Evolutionary conservation across 2,113 vertebrate species (phyloP).

Genomic region (Phoxinus phoxinus): DNA sequence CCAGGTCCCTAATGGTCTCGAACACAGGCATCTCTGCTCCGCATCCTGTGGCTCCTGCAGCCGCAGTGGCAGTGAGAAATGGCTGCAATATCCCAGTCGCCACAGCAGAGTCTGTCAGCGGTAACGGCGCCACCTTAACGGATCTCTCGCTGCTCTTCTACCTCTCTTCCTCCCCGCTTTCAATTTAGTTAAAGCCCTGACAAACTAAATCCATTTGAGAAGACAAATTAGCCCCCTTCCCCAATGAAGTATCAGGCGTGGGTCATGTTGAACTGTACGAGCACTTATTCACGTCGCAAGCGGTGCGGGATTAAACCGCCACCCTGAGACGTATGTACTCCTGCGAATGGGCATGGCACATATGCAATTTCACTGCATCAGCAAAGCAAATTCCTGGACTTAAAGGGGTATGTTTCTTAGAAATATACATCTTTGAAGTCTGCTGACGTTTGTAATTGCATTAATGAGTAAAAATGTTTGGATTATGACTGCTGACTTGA

Average conservation of each 20-base stretch:
- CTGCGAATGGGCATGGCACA: background rate
- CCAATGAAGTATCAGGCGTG: constrained; percentile 26
- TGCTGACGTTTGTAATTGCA: constrained; percentile 47
- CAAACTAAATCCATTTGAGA: constrained; percentile 52
- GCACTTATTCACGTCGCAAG: constrained; percentile 37
- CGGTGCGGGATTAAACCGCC: constrained; percentile 23
- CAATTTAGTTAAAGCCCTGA: constrained; percentile 55
- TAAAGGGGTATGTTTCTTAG: constrained; percentile 26
- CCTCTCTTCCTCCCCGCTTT: constrained; percentile 55
- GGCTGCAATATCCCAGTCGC: constrained; percentile 60
- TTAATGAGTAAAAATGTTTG: constrained; percentile 47
- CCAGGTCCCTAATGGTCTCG: constrained; percentile 57
- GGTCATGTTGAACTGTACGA: constrained; percentile 31
- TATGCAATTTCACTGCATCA: constrained; percentile 36
- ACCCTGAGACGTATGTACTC: constrained; percentile 18
- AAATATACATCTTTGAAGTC: constrained; percentile 24
- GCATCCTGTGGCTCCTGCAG: constrained; percentile 60
- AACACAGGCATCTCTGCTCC: constrained; percentile 63
- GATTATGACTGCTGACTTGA: constrained; percentile 33
- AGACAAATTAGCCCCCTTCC: constrained; percentile 45
- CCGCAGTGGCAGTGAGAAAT: constrained; percentile 55
- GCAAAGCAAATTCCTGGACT: constrained; percentile 30
- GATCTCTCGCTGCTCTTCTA: constrained; percentile 49
- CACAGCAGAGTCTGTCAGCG: constrained; percentile 59
- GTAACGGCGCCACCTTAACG: constrained; percentile 50